Conservation (phyloP, 2,113 vertebrate genomes). For the human (Homo sapiens) region DNA sequence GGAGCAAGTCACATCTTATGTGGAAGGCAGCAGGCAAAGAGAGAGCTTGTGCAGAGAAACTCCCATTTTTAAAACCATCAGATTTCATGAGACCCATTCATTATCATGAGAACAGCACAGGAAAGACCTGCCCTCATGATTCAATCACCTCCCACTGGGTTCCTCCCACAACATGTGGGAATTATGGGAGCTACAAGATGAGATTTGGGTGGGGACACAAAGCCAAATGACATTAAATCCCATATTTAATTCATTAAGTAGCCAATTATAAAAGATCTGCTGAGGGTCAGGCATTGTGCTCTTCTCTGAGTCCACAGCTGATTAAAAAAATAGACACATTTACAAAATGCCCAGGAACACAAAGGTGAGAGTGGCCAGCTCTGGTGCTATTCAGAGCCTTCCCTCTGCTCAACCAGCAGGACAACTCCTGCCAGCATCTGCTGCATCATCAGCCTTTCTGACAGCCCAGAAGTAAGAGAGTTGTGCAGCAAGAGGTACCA, state of each 20-base stretch:
- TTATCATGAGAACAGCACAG: too few relatives aligned
- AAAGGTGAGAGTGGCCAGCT: fast-evolving
- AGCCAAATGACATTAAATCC: background rate
- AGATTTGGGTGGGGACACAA: too few relatives aligned
- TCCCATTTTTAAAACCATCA: too few relatives aligned
- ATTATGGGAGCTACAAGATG: too few relatives aligned
- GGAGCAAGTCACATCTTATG: too few relatives aligned
- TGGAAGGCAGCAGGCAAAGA: too few relatives aligned
- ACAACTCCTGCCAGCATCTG: fast-evolving
- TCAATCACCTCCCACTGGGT: too few relatives aligned
- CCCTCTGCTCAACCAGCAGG: background rate
- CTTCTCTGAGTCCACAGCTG: background rate
- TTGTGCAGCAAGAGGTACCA: fast-evolving
- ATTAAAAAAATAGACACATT: background rate
- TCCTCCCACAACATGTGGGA: too few relatives aligned
- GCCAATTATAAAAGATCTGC: background rate
- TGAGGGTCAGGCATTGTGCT: background rate
- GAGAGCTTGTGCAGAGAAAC: too few relatives aligned
- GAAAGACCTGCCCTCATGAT: too few relatives aligned
- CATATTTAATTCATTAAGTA: background rate
- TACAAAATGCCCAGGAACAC: background rate
- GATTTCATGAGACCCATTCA: too few relatives aligned
- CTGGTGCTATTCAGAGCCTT: background rate
- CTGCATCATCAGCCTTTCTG: background rate
- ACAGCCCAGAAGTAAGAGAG: background rate